Evolutionary conservation across 2,797 vertebrate species (phyloP).

Genomic region (Hemibagrus guttatus): DNA sequence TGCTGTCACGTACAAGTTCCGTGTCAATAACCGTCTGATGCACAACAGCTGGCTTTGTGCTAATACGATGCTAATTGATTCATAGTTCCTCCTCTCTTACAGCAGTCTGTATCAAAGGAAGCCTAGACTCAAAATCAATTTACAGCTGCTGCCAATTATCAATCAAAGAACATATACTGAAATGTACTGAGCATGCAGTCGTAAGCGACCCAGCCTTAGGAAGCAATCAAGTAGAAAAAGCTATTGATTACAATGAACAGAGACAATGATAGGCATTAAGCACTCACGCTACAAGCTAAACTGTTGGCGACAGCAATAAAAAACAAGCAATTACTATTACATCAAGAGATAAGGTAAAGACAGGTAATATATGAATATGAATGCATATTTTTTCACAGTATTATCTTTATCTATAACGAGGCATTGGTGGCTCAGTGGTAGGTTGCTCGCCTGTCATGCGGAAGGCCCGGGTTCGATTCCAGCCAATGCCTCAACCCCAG

Average conservation of each 20-base stretch:
- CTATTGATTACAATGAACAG: slow-evolving; percentile 52
- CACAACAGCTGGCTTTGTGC: slow-evolving; percentile 61
- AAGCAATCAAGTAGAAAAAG: slow-evolving; percentile 40
- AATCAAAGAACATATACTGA: slow-evolving; percentile 50
- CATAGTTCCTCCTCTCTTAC: slow-evolving; percentile 12
- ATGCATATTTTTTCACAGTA: not conserved
- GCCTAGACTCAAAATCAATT: slow-evolving; percentile 46
- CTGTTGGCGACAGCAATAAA: not conserved
- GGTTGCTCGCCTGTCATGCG: too few relatives aligned
- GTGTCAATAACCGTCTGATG: slow-evolving; percentile 50
- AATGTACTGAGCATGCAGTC: slow-evolving; percentile 34
- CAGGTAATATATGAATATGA: not conserved
- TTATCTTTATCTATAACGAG: not conserved
- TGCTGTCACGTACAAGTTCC: slow-evolving; percentile 54
- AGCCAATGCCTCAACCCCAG: too few relatives aligned
- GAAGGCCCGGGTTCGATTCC: too few relatives aligned
- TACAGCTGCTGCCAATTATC: slow-evolving; percentile 58
- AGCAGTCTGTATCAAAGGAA: slow-evolving; percentile 25
- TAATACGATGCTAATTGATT: slow-evolving; percentile 51
- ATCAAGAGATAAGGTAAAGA: not conserved
- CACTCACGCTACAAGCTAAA: slow-evolving; percentile 50
- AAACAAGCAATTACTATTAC: not conserved
- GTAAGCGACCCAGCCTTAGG: slow-evolving; percentile 24
- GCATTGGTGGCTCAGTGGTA: too few relatives aligned
- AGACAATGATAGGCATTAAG: slow-evolving; percentile 70